phyloP scores from a whole-genome alignment of 2,888 invertebrate species.

The Corythucha ciliata region DNA sequence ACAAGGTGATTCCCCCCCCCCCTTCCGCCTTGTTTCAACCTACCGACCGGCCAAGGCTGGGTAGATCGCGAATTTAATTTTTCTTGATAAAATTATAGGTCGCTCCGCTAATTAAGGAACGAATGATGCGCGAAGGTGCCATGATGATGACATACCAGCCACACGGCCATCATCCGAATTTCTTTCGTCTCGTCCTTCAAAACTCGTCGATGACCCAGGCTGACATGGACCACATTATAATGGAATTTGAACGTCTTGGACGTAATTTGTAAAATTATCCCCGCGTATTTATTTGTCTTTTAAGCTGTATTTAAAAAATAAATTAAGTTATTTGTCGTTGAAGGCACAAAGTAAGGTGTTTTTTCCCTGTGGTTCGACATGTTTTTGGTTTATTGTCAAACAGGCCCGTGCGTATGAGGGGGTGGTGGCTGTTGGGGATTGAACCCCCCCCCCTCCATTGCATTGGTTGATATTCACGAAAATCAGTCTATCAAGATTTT shows the following conservation, averaged over 20 bases:
- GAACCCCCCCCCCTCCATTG: too few relatives aligned
- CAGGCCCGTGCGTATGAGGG: too few relatives aligned
- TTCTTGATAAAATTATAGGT: slow-evolving; percentile 48
- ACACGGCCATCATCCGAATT: slow-evolving; percentile 73
- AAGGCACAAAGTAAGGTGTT: too few relatives aligned
- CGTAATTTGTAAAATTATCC: slow-evolving; percentile 53
- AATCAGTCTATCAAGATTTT: too few relatives aligned
- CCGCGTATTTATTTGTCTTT: too few relatives aligned
- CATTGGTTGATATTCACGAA: too few relatives aligned
- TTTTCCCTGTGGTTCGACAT: too few relatives aligned
- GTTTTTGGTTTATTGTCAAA: too few relatives aligned
- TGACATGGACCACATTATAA: slow-evolving; percentile 79
- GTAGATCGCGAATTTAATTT: background rate
- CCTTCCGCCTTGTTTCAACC: background rate
- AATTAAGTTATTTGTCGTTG: too few relatives aligned
- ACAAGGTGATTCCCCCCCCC: slow-evolving; percentile 51
- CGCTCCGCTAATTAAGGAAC: slow-evolving; percentile 86
- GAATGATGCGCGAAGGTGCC: slow-evolving; percentile 88
- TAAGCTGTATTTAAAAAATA: too few relatives aligned
- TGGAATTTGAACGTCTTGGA: slow-evolving; percentile 79
- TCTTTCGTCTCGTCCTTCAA: slow-evolving; percentile 89
- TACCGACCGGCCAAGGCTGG: background rate
- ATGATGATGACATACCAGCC: slow-evolving; percentile 97
- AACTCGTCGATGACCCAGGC: slow-evolving; percentile 72
- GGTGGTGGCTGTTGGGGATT: too few relatives aligned